These are phyloP conservation scores for Schizothorax lantsangensis DNA, from an alignment of 2,797 vertebrate genomes.

Conservation along the genomic window DNA sequence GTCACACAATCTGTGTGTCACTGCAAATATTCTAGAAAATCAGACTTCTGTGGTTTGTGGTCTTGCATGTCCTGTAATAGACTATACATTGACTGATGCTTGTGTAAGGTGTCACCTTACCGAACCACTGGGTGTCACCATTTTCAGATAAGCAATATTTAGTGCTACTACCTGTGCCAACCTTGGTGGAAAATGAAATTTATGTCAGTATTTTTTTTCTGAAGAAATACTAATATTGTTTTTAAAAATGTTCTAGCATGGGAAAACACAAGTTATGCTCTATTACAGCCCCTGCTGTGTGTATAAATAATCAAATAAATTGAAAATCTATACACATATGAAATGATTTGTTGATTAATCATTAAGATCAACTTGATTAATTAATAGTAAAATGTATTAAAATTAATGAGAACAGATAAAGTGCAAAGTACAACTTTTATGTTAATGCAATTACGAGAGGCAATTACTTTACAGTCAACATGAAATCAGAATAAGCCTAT, in stretches of 20 bases:
- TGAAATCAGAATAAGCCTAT: background rate
- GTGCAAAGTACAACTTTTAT: background rate
- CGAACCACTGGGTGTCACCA: slow-evolving; percentile 55
- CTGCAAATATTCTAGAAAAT: background rate
- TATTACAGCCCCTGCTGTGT: background rate
- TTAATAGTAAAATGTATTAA: background rate
- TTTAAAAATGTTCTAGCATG: background rate
- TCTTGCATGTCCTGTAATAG: background rate
- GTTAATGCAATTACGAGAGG: background rate
- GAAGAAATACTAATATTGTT: background rate
- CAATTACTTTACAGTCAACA: slow-evolving; percentile 16
- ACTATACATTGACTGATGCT: background rate
- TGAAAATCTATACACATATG: background rate
- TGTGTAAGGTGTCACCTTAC: slow-evolving; percentile 36
- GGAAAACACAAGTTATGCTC: background rate
- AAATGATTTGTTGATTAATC: background rate
- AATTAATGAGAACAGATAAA: background rate
- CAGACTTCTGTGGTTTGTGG: background rate
- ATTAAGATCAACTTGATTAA: background rate
- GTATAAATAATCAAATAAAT: background rate
- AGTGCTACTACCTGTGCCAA: background rate
- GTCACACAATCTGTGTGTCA: background rate
- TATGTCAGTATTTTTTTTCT: background rate
- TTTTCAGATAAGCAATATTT: slow-evolving; percentile 50
- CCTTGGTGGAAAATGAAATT: background rate